Evolutionary conservation across 2,888 invertebrate genomes (phyloP).

Genomic region (Melipona beecheii): DNA sequence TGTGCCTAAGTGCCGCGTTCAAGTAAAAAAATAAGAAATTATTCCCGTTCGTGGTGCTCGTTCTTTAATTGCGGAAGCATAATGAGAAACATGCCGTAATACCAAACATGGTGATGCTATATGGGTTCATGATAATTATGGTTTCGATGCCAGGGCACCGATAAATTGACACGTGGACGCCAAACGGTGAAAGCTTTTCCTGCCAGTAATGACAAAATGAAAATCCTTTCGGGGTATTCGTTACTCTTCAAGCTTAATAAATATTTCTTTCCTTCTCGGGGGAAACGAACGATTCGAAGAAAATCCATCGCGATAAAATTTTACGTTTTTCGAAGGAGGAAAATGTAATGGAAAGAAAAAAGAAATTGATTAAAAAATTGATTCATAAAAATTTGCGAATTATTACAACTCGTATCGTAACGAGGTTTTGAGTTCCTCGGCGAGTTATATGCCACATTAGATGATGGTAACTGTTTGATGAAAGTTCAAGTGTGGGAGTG

Average conservation of each 20-base stretch:
- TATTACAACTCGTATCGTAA: slow-evolving; percentile 24
- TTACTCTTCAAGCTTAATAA: background rate
- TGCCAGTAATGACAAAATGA: background rate
- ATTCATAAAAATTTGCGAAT: background rate
- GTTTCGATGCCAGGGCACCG: background rate
- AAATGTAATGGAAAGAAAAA: background rate
- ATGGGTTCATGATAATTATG: slow-evolving; percentile 45
- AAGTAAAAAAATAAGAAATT: background rate
- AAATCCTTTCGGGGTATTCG: background rate
- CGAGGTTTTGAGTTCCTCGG: slow-evolving; percentile 46
- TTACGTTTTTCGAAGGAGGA: background rate
- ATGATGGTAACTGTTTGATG: slow-evolving; percentile 29
- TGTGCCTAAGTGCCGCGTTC: background rate
- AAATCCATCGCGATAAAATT: background rate
- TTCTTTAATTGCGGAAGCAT: slow-evolving; percentile 50
- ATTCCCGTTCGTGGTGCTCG: slow-evolving; percentile 18
- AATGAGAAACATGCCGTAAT: slow-evolving; percentile 37
- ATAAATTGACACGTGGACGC: slow-evolving; percentile 17
- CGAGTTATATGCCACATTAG: slow-evolving; percentile 20
- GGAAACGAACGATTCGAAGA: background rate
- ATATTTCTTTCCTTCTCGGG: background rate
- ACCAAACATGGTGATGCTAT: slow-evolving; percentile 17
- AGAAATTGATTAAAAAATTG: background rate
- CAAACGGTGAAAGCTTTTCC: slow-evolving; percentile 41
- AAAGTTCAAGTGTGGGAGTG: slow-evolving; percentile 31